Evolutionary conservation across 2,113 vertebrate species (phyloP), one percentile per base, ranked within the genome.

Genomic region (Tretioscincus oriximinensis): DNA sequence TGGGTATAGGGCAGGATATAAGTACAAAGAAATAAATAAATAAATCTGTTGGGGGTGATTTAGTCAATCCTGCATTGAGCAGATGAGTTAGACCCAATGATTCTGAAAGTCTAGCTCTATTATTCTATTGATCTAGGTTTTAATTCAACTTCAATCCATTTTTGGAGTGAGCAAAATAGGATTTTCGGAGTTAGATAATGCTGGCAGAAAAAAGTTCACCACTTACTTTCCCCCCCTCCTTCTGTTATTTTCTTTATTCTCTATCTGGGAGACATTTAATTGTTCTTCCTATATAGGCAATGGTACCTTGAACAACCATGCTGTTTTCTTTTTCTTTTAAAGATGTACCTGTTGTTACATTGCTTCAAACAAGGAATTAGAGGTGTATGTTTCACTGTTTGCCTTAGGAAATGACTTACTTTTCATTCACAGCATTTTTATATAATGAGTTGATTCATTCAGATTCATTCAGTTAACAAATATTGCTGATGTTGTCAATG

Each of bases 401-500:
- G 65, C 65, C 66, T 88, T 84, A 91, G 82, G 69, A 89, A 89
- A 85, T 80, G 74, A 26, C 28, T 89, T 77, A 65, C 80, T 89
- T 89, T 74, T 87, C 63, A 11, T 88, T 70, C 83, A 61, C 20
- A 28, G 49, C 78, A 74, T 82, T 88, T 88, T 73, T 76, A 70
- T 83, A 70, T 81, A 84, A 84, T 84, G 90, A 91, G 74, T 80
- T 87, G 78, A 81, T 85, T 89, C 18, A 81, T 86, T 88, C 65
- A 80, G 82, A 86, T 90, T 88, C 90, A 90, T 79, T 73, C 18
- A 1, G 76, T 78, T 87, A 81, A 81, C 88, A 85, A 0, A 80
- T 87, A 92, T 83, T 89, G 78, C 68, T 86, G 76, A 90, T 91
- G 31, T 88, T 91, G 86, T 87, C 89, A 88, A 29, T 41, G 68